Evolutionary conservation across 2,888 invertebrate species (phyloP), one percentile per base, ranked within the genome.

Genomic region (Caenorhabditis sulstoni): DNA sequence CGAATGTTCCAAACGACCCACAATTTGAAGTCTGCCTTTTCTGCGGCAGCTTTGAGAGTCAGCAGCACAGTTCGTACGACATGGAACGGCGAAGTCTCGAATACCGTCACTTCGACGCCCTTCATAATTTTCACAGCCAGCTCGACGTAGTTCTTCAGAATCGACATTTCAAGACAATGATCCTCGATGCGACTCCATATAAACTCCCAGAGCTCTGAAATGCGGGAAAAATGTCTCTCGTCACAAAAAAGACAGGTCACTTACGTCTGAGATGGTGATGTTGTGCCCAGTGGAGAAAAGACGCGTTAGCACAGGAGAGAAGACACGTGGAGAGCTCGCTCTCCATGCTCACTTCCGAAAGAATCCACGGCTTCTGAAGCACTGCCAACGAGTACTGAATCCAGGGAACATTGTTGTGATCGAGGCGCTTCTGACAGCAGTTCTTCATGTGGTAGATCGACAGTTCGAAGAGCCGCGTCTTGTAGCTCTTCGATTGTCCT

Each of bases 171-270:
- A 1, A 55, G 7, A 0, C 7, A 3, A 0, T 45, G 14, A 12
- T 58, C 22, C 5, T 16, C 61, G 8, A 75, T 49, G 11, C 75
- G 53, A 4, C 5, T 20, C 67, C 67, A 75, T 5, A 62, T 57
- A 16, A 59, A 55, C 1, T 67, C 37, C 75, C 75, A 75, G 4
- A 75, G 35, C 14, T 18, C 57, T 66, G 45, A 44, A 57, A 39
- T 41, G n/a, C n/a, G n/a, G 5, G 18, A 44, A 12, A n/a, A n/a
- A n/a, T n/a, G n/a, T n/a, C n/a, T n/a, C n/a, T n/a, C n/a, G n/a
- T n/a, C n/a, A n/a, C n/a, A n/a, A n/a, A n/a, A n/a, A n/a, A n/a
- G n/a, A n/a, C n/a, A n/a, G n/a, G 0, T 20, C 39, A n/a, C 52
- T 39, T 12, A 53, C 53, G 22, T 53, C 53, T 37, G 18, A 64